Percentiles rank a stretch among this genome's conserved stretches.
These are phyloP conservation scores for Dysmachus trigonus DNA, from an alignment of 2,888 invertebrate species.

Conservation along the genomic window DNA sequence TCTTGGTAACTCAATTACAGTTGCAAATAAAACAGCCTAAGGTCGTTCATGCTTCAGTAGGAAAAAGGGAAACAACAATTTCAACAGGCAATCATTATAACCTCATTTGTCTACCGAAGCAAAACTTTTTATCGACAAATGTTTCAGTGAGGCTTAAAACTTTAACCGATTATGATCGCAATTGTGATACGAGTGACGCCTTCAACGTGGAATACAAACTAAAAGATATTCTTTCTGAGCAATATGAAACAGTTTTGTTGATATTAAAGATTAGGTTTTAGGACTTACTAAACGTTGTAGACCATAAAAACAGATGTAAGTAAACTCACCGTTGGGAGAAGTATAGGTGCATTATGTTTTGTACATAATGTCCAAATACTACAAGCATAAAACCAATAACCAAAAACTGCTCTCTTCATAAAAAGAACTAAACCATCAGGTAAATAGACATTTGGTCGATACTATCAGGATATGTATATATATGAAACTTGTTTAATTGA, in stretches of 20 bases:
- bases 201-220: neutral
- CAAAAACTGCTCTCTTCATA: too few species aligned
- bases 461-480: neutral
- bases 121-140: neutral
- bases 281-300: neutral
- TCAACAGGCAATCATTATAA: neutral
- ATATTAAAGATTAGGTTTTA: neutral
- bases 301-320: too few species aligned
- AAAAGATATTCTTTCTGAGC: neutral
- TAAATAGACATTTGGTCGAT: neutral
- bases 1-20: neutral
- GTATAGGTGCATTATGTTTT: neutral
- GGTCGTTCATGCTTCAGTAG: neutral
- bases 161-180: neutral
- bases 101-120: neutral
- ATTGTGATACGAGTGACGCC: neutral
- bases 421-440: neutral
- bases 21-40: neutral
- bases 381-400: too few species aligned
- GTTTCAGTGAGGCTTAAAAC: neutral
- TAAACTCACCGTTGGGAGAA: neutral
- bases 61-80: neutral
- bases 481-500: neutral
- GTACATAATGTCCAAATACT: neutral
- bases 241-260: neutral